A percentile compares a stretch with the other conserved stretches of the same genome.
phyloP scores from a whole-genome alignment of 2,888 invertebrate species.

The Gymnoscelis rufifasciata region DNA sequence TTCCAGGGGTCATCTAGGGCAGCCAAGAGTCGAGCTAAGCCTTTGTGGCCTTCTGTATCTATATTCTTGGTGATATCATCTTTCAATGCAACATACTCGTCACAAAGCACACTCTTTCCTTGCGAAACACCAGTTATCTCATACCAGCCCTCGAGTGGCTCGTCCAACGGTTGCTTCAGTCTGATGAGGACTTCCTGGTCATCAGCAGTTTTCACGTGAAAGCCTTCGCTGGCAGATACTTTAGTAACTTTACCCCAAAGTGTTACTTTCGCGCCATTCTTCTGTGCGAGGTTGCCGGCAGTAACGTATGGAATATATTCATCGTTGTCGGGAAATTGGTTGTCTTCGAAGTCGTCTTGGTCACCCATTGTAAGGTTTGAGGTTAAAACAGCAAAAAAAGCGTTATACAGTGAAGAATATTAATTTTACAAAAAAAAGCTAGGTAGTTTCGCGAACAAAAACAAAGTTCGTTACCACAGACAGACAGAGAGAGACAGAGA shows the following conservation, averaged over 20 bases:
- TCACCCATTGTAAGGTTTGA: conserved; percentile 66
- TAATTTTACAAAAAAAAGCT: no score
- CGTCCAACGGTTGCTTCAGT: conserved; percentile 57
- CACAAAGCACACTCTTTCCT: conserved; percentile 66
- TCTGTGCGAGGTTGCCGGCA: conserved; percentile 62
- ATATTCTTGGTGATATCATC: conserved; percentile 61
- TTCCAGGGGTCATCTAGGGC: conserved; percentile 74
- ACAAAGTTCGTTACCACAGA: no score
- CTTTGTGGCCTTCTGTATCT: conserved; percentile 66
- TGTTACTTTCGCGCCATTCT: conserved; percentile 69
- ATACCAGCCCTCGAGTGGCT: conserved; percentile 71
- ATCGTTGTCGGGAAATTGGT: conserved; percentile 69
- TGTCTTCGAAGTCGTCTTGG: conserved; percentile 69
- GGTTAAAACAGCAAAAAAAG: neutral
- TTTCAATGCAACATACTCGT: conserved; percentile 64
- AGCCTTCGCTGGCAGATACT: conserved; percentile 66
- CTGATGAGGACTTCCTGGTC: conserved; percentile 67
- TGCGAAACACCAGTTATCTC: conserved; percentile 69
- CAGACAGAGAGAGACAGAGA: no score
- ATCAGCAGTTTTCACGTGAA: conserved; percentile 68
- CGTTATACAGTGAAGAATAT: no score
- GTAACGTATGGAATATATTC: conserved; percentile 71
- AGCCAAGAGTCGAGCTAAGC: conserved; percentile 55
- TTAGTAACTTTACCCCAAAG: conserved; percentile 72
- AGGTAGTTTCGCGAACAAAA: no score